Conservation (phyloP, 2,888 invertebrate species). For the Alloplasta piceator region DNA sequence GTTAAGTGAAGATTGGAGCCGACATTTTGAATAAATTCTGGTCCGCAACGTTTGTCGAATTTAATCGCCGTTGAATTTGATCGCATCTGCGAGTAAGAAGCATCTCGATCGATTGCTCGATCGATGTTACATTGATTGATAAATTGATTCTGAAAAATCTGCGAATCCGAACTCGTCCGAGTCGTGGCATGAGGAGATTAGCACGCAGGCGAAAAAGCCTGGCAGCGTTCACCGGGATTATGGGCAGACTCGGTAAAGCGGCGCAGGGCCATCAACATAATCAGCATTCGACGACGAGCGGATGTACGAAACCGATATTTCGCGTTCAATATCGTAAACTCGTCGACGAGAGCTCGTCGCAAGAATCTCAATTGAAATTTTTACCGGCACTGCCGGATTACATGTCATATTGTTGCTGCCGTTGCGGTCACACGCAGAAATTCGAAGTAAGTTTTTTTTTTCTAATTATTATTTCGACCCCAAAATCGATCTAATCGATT, state of each 20-base stretch:
- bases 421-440: conserved; percentile 86
- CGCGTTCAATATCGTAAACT: conserved; percentile 86
- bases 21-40: no score
- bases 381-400: conserved; percentile 85
- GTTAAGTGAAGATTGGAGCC: no score
- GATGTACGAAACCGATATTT: conserved; percentile 83
- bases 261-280: conserved; percentile 67
- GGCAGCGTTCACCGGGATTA: conserved; percentile 82
- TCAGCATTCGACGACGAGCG: conserved; percentile 72
- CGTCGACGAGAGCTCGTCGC: conserved; percentile 84
- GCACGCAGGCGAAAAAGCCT: conserved; percentile 81
- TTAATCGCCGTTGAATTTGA: no score
- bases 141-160: background rate
- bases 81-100: no score
- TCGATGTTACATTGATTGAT: background rate
- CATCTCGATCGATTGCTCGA: conserved; percentile 56
- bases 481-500: no score
- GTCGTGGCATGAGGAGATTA: conserved; percentile 81
- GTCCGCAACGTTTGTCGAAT: no score
- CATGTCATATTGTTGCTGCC: conserved; percentile 86
- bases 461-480: no score
- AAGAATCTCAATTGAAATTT: conserved; percentile 82
- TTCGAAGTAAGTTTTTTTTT: conserved; percentile 84
- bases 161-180: conserved; percentile 59
- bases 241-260: conserved; percentile 85